phyloP scores from a whole-genome alignment of 1,140 invertebrate genomes.

The Trichonephila inaurata region DNA sequence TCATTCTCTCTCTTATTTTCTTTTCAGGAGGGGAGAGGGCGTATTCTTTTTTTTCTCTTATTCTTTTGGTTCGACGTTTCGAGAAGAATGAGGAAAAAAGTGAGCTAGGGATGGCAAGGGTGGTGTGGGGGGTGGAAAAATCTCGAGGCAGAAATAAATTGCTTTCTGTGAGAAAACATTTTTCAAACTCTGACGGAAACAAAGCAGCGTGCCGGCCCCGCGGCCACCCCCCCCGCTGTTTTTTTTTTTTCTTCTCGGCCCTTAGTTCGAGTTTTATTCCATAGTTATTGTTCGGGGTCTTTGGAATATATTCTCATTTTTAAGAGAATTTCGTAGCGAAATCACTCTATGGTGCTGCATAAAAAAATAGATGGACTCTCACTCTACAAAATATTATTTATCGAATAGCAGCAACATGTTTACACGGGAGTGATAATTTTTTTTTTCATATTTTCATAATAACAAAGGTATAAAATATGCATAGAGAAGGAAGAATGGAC shows the following conservation, averaged over 20 bases:
- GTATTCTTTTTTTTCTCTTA: background rate
- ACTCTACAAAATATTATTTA: background rate
- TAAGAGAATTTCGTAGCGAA: background rate
- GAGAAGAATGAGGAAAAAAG: constrained; percentile 12
- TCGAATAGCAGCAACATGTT: background rate
- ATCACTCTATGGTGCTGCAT: constrained; percentile 1
- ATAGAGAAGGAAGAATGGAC: too few species aligned
- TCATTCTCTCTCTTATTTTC: background rate
- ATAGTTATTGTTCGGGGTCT: background rate
- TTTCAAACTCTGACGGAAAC: constrained; percentile 50
- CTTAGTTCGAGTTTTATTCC: constrained; percentile 3
- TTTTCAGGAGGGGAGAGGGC: background rate
- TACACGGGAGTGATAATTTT: background rate
- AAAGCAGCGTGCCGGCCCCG: background rate
- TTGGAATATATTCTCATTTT: background rate
- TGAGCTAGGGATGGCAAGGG: background rate
- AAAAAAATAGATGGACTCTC: background rate
- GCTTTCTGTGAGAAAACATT: constrained; percentile 42
- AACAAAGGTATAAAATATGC: too few species aligned
- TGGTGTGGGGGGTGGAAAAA: background rate
- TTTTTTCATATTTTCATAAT: background rate
- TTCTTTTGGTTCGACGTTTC: background rate
- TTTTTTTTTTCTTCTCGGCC: background rate
- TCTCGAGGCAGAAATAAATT: constrained; percentile 53
- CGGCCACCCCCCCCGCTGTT: too few species aligned